phyloP scores from a whole-genome alignment of 2,888 invertebrate species.

The Cheilosia vulpina region DNA sequence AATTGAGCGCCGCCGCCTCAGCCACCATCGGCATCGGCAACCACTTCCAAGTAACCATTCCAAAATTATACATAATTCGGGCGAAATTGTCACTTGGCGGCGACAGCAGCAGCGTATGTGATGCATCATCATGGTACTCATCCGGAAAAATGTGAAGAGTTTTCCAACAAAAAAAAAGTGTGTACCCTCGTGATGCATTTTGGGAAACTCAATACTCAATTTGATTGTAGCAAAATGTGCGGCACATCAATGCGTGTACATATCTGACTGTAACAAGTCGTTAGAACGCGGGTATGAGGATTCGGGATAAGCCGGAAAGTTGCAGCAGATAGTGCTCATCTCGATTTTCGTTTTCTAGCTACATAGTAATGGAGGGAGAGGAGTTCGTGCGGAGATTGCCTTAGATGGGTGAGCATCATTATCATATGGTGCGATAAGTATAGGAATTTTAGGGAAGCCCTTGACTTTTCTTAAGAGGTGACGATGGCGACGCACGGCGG shows the following conservation, averaged over 20 bases:
- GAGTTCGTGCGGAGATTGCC: constrained; percentile 7
- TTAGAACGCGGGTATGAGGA: not conserved
- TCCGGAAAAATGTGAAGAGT: constrained; percentile 49
- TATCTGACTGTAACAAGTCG: constrained; percentile 18
- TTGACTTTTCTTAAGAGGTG: not conserved
- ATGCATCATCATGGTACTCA: constrained; percentile 55
- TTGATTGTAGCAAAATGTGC: constrained; percentile 62
- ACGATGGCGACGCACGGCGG: constrained; percentile 8
- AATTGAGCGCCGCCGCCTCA: constrained; percentile 42
- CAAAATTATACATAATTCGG: constrained; percentile 67
- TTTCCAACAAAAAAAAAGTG: constrained; percentile 8
- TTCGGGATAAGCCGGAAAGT: not conserved
- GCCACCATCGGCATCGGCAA: not conserved
- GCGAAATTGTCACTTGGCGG: constrained; percentile 69
- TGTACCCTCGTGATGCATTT: not conserved
- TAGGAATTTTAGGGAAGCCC: constrained; percentile 26
- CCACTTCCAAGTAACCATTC: constrained; percentile 50
- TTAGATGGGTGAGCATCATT: constrained; percentile 10
- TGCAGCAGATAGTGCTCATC: constrained; percentile 40
- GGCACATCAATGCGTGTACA: constrained; percentile 38
- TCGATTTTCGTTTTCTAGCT: constrained; percentile 10
- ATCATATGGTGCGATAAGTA: not conserved
- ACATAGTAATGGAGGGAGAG: not conserved
- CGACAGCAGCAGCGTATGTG: constrained; percentile 63
- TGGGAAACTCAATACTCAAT: constrained; percentile 64